phyloP scores from a whole-genome alignment of 2,113 vertebrate genomes.

The Dicrurus megarhynchus region DNA sequence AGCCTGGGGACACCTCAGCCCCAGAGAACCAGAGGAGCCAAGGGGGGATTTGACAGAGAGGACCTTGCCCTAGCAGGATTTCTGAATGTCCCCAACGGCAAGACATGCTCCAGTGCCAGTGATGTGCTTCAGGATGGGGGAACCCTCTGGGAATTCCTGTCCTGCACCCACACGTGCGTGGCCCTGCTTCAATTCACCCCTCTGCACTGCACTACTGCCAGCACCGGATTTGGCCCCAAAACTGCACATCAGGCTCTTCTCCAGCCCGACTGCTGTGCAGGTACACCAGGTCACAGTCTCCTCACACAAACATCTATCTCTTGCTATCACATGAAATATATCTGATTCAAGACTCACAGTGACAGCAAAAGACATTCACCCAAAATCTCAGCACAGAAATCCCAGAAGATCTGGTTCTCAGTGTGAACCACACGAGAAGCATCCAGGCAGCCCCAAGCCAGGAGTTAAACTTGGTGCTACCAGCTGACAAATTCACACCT shows the following conservation, averaged over 20 bases:
- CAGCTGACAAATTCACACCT: neutral
- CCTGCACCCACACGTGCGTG: neutral
- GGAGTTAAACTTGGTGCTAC: neutral
- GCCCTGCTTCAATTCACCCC: neutral
- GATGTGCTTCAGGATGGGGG: accelerated
- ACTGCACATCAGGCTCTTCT: neutral
- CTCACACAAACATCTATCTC: neutral
- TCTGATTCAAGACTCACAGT: neutral
- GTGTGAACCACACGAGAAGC: neutral
- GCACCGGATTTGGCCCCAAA: neutral
- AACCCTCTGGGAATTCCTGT: neutral
- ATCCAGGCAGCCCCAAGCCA: neutral
- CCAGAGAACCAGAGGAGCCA: accelerated
- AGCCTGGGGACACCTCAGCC: neutral
- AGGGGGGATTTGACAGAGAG: neutral
- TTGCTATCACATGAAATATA: accelerated
- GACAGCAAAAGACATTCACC: neutral
- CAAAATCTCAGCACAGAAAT: neutral
- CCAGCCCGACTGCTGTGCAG: neutral
- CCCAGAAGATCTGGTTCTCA: neutral
- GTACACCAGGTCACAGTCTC: neutral
- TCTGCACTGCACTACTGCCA: neutral
- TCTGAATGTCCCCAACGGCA: neutral
- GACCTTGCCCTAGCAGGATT: neutral
- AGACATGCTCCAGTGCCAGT: neutral